Base-by-base conservation (phyloP, 1,140 invertebrate genomes). In the Drosophila varians region DNA sequence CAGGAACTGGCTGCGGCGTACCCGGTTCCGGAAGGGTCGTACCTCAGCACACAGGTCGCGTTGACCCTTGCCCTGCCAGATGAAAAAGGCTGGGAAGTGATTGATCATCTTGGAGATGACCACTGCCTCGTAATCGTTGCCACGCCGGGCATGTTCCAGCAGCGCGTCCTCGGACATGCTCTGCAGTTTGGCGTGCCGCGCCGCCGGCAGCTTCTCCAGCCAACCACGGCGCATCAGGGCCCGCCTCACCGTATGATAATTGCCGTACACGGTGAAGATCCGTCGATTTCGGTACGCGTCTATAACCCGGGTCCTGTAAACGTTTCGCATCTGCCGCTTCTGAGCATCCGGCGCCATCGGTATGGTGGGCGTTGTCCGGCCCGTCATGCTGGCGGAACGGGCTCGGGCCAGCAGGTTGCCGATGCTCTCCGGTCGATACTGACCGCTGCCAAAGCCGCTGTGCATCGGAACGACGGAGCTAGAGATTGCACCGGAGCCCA, bases 31-130 rank as follows among this genome's bases (percentile, higher is more conserved):
- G n/a, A 93, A 92, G 28, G 78, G 90, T 49, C 84, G 91, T 61
- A 70, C 91, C 60, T 79, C 91, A 9, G 71, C 83, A 75, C 68
- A 92, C 65, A 79, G 19, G 28, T 91, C 90, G 0, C 72, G 65
- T 11, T 79, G 71, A 0, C 21, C 65, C 47, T 90, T 92, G 21
- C 91, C 88, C 34, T 91, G 89, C 94, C 94, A 94, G 56, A 94
- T 92, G 65, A 94, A 93, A 70, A 93, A 93, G 0, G 94, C 91
- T 56, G 90, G 92, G 62, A 92, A 90, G 66, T 92, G 92, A 56
- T 92, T 92, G n/a, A 94, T 91, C 58, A 94, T 90, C 87, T 94
- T 94, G 0, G 94, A 94, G 18, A 93, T 74, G 40, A 93, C 75
- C 28, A 93, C 87, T 62, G 88, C 54, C 72, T 90, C 77, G 23